Evolutionary conservation across 1,140 invertebrate genomes (phyloP), one percentile per base, ranked within the genome.

Genomic region (Drosophila parabipectinata): DNA sequence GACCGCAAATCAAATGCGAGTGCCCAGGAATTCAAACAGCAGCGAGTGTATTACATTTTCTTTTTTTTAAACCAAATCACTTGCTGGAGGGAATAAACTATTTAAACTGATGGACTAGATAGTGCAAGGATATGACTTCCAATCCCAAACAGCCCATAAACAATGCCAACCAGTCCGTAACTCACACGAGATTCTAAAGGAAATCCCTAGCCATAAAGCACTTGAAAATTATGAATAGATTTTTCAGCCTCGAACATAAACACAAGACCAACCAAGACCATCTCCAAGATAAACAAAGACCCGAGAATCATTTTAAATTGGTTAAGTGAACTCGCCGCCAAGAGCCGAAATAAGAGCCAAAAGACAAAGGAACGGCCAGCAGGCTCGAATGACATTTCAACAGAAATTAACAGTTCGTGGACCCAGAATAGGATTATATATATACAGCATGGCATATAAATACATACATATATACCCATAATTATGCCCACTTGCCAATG

Each of bases 371-470:
- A 45, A 60, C 14, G 61, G 58, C 34, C 37, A 34, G 30, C 53
- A 39, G 59, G 15, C 58, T 21, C 26, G 50, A 69, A 84, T 66
- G 55, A 39, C 58, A 73, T 77, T 85, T 85, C 67, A 66, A 69
- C 61, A 55, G 53, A 78, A 87, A 78, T 85, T 85, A 85, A 78
- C 82, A 81, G 82, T 77, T 87, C 81, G 77, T 81, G 47, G 67
- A 84, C 81, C 81, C 67, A 64, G 45, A 63, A 14, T 51, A 53
- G 47, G 44, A 15, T 54, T 41, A 14, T 60, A 28, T 39, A n/a
- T 32, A 54, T 6, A 6, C 14, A 12, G 44, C 12, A 12, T 12
- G 21, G 21, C 10, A 3, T n/a, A 28, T 41, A 48, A 1, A 18
- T 1, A 18, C 18, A 18, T 1, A 18, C 18, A 18, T 18, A 18